Percentiles rank a stretch among this genome's conserved stretches.
Evolutionary conservation across 2,888 invertebrate genomes (phyloP).

Genomic region (Auanema sp.): DNA sequence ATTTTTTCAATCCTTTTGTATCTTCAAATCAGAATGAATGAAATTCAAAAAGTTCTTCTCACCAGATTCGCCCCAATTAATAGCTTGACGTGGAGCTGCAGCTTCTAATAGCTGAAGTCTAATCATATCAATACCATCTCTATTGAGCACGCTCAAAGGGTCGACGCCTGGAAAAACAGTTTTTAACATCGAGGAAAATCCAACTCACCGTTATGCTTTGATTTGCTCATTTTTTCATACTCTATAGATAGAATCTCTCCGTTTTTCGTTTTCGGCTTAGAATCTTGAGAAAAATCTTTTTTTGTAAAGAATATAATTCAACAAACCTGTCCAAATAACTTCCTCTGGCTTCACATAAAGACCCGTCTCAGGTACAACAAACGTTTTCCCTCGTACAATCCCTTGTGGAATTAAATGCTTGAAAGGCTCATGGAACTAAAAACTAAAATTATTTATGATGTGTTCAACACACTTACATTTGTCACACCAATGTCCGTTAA

Average conservation of each 20-base stretch:
- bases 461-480: constrained; percentile 67
- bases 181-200: neutral
- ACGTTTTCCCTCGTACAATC: constrained; percentile 47
- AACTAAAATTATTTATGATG: neutral
- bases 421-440: constrained; percentile 78
- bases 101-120: constrained; percentile 84
- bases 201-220: constrained; percentile 90
- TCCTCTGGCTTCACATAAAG: constrained; percentile 75
- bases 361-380: constrained; percentile 71
- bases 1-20: constrained; percentile 48
- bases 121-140: constrained; percentile 87
- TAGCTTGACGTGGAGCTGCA: constrained; percentile 83
- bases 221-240: constrained; percentile 99
- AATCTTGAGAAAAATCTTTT: neutral
- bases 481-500: constrained; percentile 79
- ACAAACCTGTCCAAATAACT: constrained; percentile 70
- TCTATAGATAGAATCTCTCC: constrained; percentile 68
- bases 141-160: constrained; percentile 71
- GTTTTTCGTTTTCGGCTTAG: constrained; percentile 13
- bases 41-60: constrained; percentile 2
- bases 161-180: constrained; percentile 34
- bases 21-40: constrained; percentile 27
- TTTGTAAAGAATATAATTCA: too few relatives aligned
- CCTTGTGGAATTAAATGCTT: constrained; percentile 81
- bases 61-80: constrained; percentile 88